phyloP scores from a whole-genome alignment of 2,797 vertebrate genomes.

The Notolabrus celidotus region DNA sequence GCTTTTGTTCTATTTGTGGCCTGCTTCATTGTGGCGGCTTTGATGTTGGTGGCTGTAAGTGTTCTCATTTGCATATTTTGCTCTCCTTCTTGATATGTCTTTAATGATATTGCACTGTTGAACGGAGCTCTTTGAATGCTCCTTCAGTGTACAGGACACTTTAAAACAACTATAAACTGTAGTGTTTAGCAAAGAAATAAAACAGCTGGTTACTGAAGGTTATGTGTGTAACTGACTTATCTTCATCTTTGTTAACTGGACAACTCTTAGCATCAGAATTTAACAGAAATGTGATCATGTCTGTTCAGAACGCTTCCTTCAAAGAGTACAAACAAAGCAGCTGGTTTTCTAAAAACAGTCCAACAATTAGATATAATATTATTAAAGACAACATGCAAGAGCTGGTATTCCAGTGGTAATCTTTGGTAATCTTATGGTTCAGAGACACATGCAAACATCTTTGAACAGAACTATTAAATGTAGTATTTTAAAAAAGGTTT shows the following conservation, averaged over 20 bases:
- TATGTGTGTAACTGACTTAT: no score
- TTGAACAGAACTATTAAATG: no score
- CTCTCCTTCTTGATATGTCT: slow-evolving; percentile 75
- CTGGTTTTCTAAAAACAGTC: slow-evolving; percentile 11
- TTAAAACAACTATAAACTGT: slow-evolving; percentile 48
- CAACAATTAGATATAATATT: no score
- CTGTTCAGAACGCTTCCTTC: no score
- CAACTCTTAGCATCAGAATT: no score
- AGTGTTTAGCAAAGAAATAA: slow-evolving; percentile 22
- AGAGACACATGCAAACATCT: no score
- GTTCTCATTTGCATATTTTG: slow-evolving; percentile 83
- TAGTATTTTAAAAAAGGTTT: no score
- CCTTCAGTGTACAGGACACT: slow-evolving; percentile 32
- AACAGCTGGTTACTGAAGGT: background rate
- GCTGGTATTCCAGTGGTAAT: no score
- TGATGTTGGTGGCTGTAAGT: slow-evolving; percentile 84
- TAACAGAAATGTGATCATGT: no score
- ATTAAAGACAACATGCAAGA: no score
- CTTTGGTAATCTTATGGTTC: no score
- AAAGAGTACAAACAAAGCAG: slow-evolving; percentile 36
- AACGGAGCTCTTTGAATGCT: slow-evolving; percentile 69
- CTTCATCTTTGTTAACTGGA: no score
- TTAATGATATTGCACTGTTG: slow-evolving; percentile 78
- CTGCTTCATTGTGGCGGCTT: slow-evolving; percentile 84
- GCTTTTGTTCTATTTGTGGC: slow-evolving; percentile 89